Evolutionary conservation across 2,113 vertebrate species (phyloP).

Genomic region (Microtus montanus): DNA sequence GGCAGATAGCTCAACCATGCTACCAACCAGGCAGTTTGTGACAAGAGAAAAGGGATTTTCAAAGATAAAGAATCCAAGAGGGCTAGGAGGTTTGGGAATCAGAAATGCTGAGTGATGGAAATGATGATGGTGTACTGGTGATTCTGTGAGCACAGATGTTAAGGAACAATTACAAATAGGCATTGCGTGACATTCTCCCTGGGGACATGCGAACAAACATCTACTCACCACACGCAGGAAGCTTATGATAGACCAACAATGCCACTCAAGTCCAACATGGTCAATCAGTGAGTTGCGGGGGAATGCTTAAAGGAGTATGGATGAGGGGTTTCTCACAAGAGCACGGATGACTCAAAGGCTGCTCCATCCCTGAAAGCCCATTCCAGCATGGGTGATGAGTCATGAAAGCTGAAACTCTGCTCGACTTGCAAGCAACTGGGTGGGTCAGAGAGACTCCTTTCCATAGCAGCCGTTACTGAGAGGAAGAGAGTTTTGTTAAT

Average conservation of each 20-base stretch:
- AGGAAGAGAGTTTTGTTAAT: not conserved
- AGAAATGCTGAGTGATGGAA: not conserved
- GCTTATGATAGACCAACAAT: not conserved
- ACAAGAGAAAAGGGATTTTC: not conserved
- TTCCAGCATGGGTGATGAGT: not conserved
- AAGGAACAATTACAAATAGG: not conserved
- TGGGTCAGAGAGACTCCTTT: not conserved
- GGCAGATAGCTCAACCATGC: not conserved
- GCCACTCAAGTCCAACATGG: not conserved
- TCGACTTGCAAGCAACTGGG: not conserved
- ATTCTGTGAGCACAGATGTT: not conserved
- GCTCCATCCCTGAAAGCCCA: not conserved
- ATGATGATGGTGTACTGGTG: rapidly evolving
- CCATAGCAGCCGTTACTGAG: not conserved
- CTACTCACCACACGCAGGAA: not conserved
- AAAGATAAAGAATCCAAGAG: not conserved
- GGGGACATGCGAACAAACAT: not conserved
- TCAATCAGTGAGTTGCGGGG: not conserved
- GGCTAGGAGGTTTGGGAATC: not conserved
- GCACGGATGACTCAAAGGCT: not conserved
- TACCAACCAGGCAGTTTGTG: conserved; percentile 28
- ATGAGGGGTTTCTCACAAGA: not conserved
- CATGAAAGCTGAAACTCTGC: not conserved
- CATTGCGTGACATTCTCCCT: not conserved
- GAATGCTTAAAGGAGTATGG: not conserved